These are phyloP conservation scores for Phrynocephalus vlangalii DNA, from an alignment of 2,797 vertebrate genomes.

Conservation along the genomic window DNA sequence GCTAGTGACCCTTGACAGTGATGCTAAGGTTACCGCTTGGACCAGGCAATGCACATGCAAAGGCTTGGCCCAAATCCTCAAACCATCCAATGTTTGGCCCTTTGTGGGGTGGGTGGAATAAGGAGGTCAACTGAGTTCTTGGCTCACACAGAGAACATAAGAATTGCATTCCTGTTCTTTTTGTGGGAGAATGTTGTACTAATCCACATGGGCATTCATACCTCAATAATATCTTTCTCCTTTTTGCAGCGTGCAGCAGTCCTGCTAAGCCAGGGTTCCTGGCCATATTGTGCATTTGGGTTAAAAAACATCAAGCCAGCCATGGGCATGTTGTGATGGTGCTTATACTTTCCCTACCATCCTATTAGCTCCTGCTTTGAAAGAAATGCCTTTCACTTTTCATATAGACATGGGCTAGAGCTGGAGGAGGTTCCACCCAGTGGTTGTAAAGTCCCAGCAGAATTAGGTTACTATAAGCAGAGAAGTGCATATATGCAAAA, in stretches of 20 bases:
- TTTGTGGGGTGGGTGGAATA: background rate
- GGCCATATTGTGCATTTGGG: background rate
- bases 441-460: background rate
- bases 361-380: background rate
- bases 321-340: background rate
- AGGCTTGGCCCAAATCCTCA: constrained; percentile 1
- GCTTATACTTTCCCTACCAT: background rate
- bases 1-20: constrained; percentile 75
- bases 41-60: constrained; percentile 72
- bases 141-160: constrained; percentile 70
- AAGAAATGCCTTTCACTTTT: background rate
- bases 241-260: constrained; percentile 17
- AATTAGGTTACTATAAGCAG: background rate
- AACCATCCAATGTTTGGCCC: background rate
- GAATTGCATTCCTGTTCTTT: constrained; percentile 69
- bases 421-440: background rate
- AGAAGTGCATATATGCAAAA: background rate
- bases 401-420: background rate
- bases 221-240: background rate
- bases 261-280: background rate
- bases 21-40: constrained; percentile 71
- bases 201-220: constrained; percentile 40
- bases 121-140: background rate
- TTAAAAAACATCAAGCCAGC: background rate
- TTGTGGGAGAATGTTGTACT: constrained; percentile 73